A percentile compares a stretch with the other conserved stretches of the same genome.
Evolutionary conservation across 1,140 invertebrate species (phyloP).

Genomic region (Eufriesea mexicana): DNA sequence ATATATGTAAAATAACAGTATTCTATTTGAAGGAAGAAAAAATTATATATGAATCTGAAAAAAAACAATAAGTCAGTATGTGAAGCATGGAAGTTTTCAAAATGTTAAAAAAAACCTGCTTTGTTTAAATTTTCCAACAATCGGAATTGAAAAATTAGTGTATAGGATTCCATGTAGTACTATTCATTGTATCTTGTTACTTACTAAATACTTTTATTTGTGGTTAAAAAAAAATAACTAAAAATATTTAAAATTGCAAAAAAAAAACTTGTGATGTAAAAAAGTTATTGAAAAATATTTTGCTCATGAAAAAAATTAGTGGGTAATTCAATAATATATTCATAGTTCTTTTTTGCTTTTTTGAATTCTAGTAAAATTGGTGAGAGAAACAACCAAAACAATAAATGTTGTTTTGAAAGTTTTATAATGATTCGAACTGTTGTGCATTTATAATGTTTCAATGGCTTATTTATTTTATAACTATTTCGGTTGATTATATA

Average conservation of each 20-base stretch:
- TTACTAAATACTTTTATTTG: neutral
- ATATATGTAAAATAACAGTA: neutral
- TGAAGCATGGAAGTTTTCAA: neutral
- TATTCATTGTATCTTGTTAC: constrained; percentile 11
- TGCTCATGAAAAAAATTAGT: neutral
- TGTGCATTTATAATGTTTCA: neutral
- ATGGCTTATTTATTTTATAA: neutral
- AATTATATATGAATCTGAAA: neutral
- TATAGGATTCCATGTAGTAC: neutral
- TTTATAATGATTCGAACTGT: too few relatives aligned
- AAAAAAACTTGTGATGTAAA: neutral
- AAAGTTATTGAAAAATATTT: constrained; percentile 7
- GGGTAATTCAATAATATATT: neutral
- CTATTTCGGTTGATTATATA: neutral
- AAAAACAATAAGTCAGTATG: neutral
- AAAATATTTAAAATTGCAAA: neutral
- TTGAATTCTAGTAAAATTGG: constrained; percentile 16
- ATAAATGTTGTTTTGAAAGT: neutral
- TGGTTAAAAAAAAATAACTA: neutral
- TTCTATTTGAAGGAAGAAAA: neutral
- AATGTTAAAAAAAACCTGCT: neutral
- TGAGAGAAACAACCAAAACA: constrained; percentile 20
- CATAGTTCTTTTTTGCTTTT: constrained; percentile 7
- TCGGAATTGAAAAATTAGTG: too few relatives aligned
- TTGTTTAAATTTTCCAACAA: too few relatives aligned